Evolutionary conservation across 2,888 invertebrate species (phyloP).

Genomic region (Stratiomys singularior): DNA sequence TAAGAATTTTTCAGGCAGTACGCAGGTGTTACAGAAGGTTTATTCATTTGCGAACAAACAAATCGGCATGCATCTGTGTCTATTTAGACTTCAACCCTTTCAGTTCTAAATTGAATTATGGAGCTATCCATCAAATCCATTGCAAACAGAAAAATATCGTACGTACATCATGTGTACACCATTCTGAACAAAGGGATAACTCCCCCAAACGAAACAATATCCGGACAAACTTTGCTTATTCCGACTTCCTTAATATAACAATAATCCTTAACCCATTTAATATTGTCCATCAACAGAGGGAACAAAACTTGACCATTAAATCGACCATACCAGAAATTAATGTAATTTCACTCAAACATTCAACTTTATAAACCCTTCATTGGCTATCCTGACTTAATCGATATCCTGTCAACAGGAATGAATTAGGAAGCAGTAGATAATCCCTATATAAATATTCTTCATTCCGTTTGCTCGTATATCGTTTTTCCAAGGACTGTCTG

Average conservation of each 20-base stretch:
- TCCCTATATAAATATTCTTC: slow-evolving; percentile 23
- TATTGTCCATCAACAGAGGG: not conserved
- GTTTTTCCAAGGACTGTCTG: not conserved
- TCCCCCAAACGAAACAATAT: not conserved
- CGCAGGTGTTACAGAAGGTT: no score
- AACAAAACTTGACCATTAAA: slow-evolving; percentile 25
- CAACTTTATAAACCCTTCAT: slow-evolving; percentile 6
- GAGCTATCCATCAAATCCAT: not conserved
- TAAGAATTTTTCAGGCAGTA: no score
- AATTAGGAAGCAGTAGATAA: slow-evolving; percentile 32
- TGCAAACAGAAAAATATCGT: not conserved
- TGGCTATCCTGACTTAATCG: slow-evolving; percentile 19
- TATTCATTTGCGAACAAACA: no score
- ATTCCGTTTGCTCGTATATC: slow-evolving; percentile 10
- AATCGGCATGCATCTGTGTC: no score
- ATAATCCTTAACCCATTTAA: not conserved
- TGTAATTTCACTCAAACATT: slow-evolving; percentile 1
- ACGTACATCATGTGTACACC: not conserved
- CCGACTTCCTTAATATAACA: not conserved
- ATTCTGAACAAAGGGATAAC: not conserved
- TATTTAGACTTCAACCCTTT: no score
- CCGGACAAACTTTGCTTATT: not conserved
- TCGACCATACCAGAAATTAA: slow-evolving; percentile 20
- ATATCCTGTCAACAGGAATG: slow-evolving; percentile 10
- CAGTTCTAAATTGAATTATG: not conserved